Base-by-base conservation (phyloP, 2,888 invertebrate genomes). In the Megalurothrips usitatus region DNA sequence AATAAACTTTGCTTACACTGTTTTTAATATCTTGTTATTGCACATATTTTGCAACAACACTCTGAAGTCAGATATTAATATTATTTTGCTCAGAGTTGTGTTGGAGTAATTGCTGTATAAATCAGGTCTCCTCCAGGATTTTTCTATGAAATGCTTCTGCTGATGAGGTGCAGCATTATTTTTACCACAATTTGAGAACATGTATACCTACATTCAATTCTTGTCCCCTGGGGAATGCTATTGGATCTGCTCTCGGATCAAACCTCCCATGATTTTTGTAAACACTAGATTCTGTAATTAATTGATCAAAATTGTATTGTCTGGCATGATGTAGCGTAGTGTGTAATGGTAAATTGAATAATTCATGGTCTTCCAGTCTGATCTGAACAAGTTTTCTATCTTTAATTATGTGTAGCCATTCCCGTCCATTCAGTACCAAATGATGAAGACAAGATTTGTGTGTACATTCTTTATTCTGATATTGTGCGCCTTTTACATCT, bases 351-450 rank as follows among this genome's bases (percentile, higher is more conserved):
- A 26, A 11, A 75, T 75, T 26, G 26, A 12, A 26, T 12, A 26
- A 23, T 75, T 75, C 23, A 23, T 10, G 68, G 26, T 26, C 26
- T 75, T 75, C 68, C 68, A 75, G 11, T 75, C 26, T 10, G 68
- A 58, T 58, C n/a, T 17, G 14, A n/a, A 8, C 58, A 58, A 58
- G n/a, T 17, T 75, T 75, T 75, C 26, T 26, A 75, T 23, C 23
- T 75, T 26, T 26, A 26, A 26, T 75, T 26, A 12, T 26, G n/a
- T 58, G 11, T 58, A 58, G 6, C 58, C 58, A 68, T 8, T 68
- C 68, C 68, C 68, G 68, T 75, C 68, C 68, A 75, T 75, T 26
- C 68, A 75, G 23, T 75, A 23, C 23, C 12, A 75, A 75, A 75
- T 75, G 23, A 75, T 26, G 23, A 8, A 75, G 26, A 75, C 68